Base-by-base conservation (phyloP, 2,888 invertebrate genomes). In the Beris chalybata region DNA sequence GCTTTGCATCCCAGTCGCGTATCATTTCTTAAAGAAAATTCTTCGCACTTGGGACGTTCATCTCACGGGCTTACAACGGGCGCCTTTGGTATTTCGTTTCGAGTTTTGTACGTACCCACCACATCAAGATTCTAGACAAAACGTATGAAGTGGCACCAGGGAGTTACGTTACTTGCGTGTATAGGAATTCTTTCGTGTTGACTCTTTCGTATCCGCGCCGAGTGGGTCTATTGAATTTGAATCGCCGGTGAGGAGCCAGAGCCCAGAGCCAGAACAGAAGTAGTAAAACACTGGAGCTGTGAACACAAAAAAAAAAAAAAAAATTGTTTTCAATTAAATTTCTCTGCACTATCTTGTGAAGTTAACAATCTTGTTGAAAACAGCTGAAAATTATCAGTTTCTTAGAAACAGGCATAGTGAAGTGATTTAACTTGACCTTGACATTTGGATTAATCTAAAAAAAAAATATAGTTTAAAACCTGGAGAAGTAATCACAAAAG, bases 281-380 rank as follows among this genome's bases (percentile, higher is more conserved):
- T 67, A 69, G 69, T 45, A 47, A 61, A 69, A 67, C 67, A 55
- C 54, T 67, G 65, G 69, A 69, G 69, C 69, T 50, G 67, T 65
- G 59, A 67, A 48, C 67, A 69, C 53, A 45, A 57, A 22, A 22
- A 22, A 22, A 22, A 45, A 57, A 22, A 22, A 22, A 22, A 22
- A 22, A 22, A 22, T 22, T 22, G 22, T 22, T 2, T 22, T 22
- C 3, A 22, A 22, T 32, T 13, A 38, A 9, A 7, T 38, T 38
- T 30, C 53, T 29, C 6, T 48, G n/a, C 12, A 15, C 15, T 12
- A 31, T 32, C 31, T 50, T 9, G 31, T 66, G 11, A 5, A 29
- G 48, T 57, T 47, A 38, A 48, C 55, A 31, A 54, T 61, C 61
- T 61, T 38, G 38, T 47, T 47, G 48, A 45, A 52, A 61, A 61